Evolutionary conservation across 1,140 invertebrate genomes (phyloP).

Genomic region (Eumaeus atala): DNA sequence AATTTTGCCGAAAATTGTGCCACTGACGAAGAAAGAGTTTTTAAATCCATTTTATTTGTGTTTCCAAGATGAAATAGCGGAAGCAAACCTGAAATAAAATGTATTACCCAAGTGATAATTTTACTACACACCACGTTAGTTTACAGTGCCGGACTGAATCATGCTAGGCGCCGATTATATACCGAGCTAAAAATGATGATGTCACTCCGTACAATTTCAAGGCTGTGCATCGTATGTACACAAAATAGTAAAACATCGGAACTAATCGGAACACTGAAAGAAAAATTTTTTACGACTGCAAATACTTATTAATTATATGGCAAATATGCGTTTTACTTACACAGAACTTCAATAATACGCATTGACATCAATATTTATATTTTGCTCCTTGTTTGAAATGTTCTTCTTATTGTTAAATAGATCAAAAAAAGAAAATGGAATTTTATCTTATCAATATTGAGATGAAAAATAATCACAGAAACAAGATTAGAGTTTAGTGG

Average conservation of each 20-base stretch:
- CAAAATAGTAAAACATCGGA: too few relatives aligned
- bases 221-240: not conserved
- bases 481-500: too few relatives aligned
- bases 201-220: conserved; percentile 2
- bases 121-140: not conserved
- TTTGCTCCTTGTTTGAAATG: not conserved
- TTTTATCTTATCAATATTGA: too few relatives aligned
- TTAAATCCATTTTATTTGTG: conserved; percentile 42
- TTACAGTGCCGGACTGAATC: not conserved
- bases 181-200: not conserved
- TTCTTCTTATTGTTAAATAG: too few relatives aligned
- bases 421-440: too few relatives aligned
- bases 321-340: not conserved
- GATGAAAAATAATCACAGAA: too few relatives aligned
- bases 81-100: conserved; percentile 34
- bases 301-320: not conserved
- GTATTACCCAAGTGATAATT: not conserved
- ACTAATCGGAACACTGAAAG: too few relatives aligned
- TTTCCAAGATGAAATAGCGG: conserved; percentile 25
- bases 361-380: conserved; percentile 2
- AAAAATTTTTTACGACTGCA: not conserved
- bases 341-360: not conserved
- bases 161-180: not conserved
- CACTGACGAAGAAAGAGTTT: conserved; percentile 43
- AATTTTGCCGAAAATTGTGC: conserved; percentile 57